Evolutionary conservation across 2,888 invertebrate species (phyloP), one percentile per base, ranked within the genome.

Genomic region (Lycia hirtaria): DNA sequence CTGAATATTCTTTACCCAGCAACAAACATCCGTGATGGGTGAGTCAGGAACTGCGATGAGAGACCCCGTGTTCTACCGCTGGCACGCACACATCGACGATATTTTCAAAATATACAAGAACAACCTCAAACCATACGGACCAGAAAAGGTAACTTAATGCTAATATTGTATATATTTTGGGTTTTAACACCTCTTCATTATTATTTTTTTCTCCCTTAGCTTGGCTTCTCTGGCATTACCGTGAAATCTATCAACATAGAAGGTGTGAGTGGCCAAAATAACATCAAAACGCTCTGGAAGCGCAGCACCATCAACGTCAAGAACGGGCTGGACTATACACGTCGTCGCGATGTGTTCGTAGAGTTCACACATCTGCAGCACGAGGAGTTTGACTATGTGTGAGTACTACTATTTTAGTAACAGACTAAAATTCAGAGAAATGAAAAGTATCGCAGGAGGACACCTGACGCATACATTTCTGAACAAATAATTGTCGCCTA

Each of bases 41-140:
- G 97, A 97, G 75, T 94, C 96, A 0, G 94, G 96, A 0, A 97
- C 97, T 0, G 96, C 97, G 0, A 97, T 97, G 97, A 93, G 97
- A 1, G 97, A 97, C 85, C 97, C 97, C 0, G 87, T 95, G 12
- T 97, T 97, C 92, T 97, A 97, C 88, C 94, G 96, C 76, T 97
- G 96, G 96, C 97, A 97, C 75, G 93, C 95, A 0, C 95, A 94
- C 78, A 90, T 97, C 19, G 96, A 97, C 71, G 95, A 96, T 67
- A 87, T 97, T 24, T 97, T 97, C 93, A 93, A 94, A 68, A 93
- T 94, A 63, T 95, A 95, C 84, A 97, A 97, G 83, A 88, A 91
- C 58, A 94, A 94, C 10, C 86, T 97, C 24, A 88, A 94, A 0
- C 92, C 94, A 2, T 97, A 97, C 78, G 88, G 86, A 0, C 72